These are phyloP conservation scores for Orgyia antiqua DNA, from an alignment of 2,888 invertebrate genomes.

Conservation along the genomic window DNA sequence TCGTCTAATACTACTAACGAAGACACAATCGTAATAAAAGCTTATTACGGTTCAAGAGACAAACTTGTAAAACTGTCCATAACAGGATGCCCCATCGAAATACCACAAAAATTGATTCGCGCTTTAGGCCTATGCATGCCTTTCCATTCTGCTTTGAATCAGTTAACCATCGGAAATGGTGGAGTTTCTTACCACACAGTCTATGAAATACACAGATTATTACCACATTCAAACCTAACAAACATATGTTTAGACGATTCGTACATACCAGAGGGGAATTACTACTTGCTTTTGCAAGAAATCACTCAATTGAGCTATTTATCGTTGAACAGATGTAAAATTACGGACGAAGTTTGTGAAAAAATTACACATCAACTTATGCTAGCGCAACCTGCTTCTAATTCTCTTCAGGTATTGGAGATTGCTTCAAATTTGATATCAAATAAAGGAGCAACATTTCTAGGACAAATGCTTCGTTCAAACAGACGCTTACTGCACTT, in stretches of 20 bases:
- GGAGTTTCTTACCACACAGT: conserved; percentile 25
- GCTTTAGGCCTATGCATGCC: conserved; percentile 37
- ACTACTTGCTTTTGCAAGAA: conserved; percentile 36
- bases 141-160: conserved; percentile 36
- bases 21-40: conserved; percentile 12
- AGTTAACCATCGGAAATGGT: conserved; percentile 30
- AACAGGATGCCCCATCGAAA: conserved; percentile 11
- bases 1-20: too few species aligned
- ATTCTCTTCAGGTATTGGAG: conserved; percentile 33
- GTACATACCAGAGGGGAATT: conserved; percentile 34
- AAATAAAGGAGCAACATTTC: background rate
- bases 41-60: conserved; percentile 31
- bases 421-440: conserved; percentile 42
- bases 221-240: conserved; percentile 42
- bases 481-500: conserved; percentile 20
- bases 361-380: conserved; percentile 31
- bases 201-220: conserved; percentile 35
- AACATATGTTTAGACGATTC: conserved; percentile 46
- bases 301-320: conserved; percentile 34
- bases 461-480: conserved; percentile 6
- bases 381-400: conserved; percentile 19
- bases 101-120: conserved; percentile 34
- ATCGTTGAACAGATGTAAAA: conserved; percentile 41
- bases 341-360: conserved; percentile 34
- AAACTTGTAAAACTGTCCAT: conserved; percentile 38